Evolutionary conservation across 1,140 invertebrate species (phyloP), one percentile per base, ranked within the genome.

Genomic region (Neocloeon triangulifer): DNA sequence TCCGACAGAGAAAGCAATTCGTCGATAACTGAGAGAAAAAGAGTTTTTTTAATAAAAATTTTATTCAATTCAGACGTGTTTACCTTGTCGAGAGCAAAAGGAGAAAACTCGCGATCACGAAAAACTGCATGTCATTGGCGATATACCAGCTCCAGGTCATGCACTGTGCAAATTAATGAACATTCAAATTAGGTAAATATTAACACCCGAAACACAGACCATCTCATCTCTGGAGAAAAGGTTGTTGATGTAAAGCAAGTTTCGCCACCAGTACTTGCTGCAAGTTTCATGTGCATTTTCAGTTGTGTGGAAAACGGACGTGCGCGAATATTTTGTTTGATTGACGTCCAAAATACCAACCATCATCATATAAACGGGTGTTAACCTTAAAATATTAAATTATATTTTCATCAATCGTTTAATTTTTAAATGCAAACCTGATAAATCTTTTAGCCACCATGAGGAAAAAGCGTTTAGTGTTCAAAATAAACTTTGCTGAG

Each of bases 101-200:
- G 1, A 68, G 29, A 9, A 58, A 38, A 0, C 48, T 47, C 20
- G 49, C 51, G 32, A 78, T 46, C 5, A 69, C 42, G 42, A 69
- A 81, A 43, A 74, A 76, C 50, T 81, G 77, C 62, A 76, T 79
- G 46, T 85, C 80, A 34, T 68, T 68, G 10, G 77, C 67, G 25
- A 85, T 42, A 41, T 79, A 84, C 80, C 80, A 85, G 15, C 71
- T 69, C 70, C 75, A 80, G 4, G 64, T 64, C 51, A 79, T 58
- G 41, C 80, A 82, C 68, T 71, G 39, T 32, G 45, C 21, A 30
- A 28, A 30, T 2, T 15, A 35, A 16, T 30, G 19, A 16, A 19
- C 14, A 15, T 18, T 33, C 20, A 26, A 32, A 9, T n/a, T n/a
- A n/a, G n/a, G n/a, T n/a, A n/a, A 22, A 1, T 22, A 32, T 9